phyloP scores from a whole-genome alignment of 2,888 invertebrate species.

The Drosophila barbarae region DNA sequence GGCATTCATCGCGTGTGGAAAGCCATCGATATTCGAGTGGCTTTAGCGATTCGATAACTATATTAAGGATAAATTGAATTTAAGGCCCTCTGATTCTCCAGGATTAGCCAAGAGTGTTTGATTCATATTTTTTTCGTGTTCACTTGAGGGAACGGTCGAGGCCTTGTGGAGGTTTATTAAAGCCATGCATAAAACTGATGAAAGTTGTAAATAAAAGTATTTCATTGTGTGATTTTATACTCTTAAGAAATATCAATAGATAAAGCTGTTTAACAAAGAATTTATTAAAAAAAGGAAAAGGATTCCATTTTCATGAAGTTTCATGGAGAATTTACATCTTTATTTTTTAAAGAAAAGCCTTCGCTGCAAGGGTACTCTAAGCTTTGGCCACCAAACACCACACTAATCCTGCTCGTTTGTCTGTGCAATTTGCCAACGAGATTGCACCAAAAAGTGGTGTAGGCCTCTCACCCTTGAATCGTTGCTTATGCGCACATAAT shows the following conservation, averaged over 20 bases:
- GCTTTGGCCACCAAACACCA: background rate
- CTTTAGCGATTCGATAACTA: conserved; percentile 28
- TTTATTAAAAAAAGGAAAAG: background rate
- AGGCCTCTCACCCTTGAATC: background rate
- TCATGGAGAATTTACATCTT: background rate
- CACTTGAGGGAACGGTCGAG: background rate
- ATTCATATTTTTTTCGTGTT: background rate
- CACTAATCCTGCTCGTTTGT: conserved; percentile 1
- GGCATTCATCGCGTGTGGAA: conserved; percentile 38
- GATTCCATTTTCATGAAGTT: too few relatives aligned
- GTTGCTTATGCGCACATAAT: conserved; percentile 39
- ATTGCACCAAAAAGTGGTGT: conserved; percentile 7
- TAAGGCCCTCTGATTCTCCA: background rate
- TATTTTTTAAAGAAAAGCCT: background rate
- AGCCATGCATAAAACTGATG: too few relatives aligned
- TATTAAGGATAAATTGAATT: conserved; percentile 33
- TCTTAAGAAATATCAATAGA: background rate
- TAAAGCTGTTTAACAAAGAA: background rate
- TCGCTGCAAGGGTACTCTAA: background rate
- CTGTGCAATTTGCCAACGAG: conserved; percentile 22
- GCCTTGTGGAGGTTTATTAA: too few relatives aligned
- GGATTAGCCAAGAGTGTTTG: conserved; percentile 14
- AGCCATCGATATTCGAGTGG: conserved; percentile 20
- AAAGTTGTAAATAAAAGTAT: too few relatives aligned
- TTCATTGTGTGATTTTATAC: background rate